Percentiles rank a stretch among this genome's conserved stretches.
Evolutionary conservation across 2,888 invertebrate species (phyloP).

Genomic region (Papilio demoleus): DNA sequence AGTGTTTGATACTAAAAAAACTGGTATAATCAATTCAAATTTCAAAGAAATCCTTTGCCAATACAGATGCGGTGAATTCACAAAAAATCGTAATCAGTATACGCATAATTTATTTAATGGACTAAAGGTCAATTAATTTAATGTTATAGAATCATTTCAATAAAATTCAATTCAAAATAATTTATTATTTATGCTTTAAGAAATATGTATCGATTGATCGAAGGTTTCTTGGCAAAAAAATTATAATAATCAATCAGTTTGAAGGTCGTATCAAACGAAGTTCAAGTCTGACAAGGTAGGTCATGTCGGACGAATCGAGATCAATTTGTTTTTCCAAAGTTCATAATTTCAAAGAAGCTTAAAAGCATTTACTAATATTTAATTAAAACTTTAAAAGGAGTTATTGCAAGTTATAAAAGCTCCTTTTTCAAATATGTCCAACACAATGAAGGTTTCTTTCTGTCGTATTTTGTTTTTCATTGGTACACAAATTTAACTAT

Average conservation of each 20-base stretch:
- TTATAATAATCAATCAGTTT: slow-evolving; percentile 69
- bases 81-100: not conserved
- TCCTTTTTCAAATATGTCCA: no score
- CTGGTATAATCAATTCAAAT: no score
- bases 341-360: slow-evolving; percentile 37
- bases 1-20: no score
- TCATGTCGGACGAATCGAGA: slow-evolving; percentile 28
- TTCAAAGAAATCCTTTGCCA: not conserved
- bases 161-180: slow-evolving; percentile 15
- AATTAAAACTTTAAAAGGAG: not conserved
- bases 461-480: no score
- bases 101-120: not conserved
- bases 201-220: slow-evolving; percentile 42
- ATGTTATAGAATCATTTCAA: slow-evolving; percentile 2
- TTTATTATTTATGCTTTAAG: slow-evolving; percentile 9
- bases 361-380: not conserved
- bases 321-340: slow-evolving; percentile 31
- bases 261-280: slow-evolving; percentile 60
- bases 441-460: no score
- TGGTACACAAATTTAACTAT: no score
- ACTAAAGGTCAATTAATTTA: not conserved
- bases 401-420: no score
- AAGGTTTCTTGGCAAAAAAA: slow-evolving; percentile 61
- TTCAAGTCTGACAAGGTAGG: slow-evolving; percentile 25
- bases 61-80: not conserved